Conservation (phyloP, 2,797 vertebrate species). For the Sylvilagus floridanus region DNA sequence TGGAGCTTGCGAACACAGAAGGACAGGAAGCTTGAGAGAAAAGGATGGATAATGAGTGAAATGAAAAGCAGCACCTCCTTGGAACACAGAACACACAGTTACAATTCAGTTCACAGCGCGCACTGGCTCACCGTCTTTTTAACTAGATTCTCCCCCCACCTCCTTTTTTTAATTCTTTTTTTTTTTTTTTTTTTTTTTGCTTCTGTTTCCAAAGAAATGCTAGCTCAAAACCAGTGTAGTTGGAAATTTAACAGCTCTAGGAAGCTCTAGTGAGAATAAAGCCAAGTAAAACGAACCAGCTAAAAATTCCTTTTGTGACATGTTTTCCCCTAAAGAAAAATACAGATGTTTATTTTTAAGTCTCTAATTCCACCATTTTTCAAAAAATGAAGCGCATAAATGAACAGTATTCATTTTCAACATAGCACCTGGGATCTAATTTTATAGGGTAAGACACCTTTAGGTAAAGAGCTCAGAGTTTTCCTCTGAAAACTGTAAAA, state of each 20-base stretch:
- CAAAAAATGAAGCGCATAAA: neutral
- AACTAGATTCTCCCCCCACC: neutral
- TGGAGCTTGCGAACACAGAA: constrained; percentile 63
- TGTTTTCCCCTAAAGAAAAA: constrained; percentile 64
- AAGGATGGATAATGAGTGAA: constrained; percentile 61
- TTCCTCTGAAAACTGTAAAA: constrained; percentile 69
- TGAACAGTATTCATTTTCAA: constrained; percentile 66
- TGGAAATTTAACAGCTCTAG: constrained; percentile 40
- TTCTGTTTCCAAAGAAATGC: constrained; percentile 69
- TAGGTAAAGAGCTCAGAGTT: constrained; percentile 50
- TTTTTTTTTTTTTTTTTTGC: constrained; percentile 46
- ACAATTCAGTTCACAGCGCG: constrained; percentile 54
- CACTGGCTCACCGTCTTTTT: constrained; percentile 61
- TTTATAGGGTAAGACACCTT: constrained; percentile 59
- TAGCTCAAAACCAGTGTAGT: constrained; percentile 60
- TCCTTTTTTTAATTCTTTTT: neutral
- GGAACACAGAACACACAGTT: neutral
- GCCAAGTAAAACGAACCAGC: constrained; percentile 26
- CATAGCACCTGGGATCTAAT: constrained; percentile 47
- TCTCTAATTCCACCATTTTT: constrained; percentile 20
- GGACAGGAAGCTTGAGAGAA: constrained; percentile 74
- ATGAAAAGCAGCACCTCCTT: neutral
- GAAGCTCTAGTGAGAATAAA: constrained; percentile 63
- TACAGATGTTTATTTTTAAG: constrained; percentile 62
- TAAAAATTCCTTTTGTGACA: constrained; percentile 66